Percentiles rank a stretch among this genome's conserved stretches.
phyloP scores from a whole-genome alignment of 2,113 vertebrate species.

The Zapornia atra region DNA sequence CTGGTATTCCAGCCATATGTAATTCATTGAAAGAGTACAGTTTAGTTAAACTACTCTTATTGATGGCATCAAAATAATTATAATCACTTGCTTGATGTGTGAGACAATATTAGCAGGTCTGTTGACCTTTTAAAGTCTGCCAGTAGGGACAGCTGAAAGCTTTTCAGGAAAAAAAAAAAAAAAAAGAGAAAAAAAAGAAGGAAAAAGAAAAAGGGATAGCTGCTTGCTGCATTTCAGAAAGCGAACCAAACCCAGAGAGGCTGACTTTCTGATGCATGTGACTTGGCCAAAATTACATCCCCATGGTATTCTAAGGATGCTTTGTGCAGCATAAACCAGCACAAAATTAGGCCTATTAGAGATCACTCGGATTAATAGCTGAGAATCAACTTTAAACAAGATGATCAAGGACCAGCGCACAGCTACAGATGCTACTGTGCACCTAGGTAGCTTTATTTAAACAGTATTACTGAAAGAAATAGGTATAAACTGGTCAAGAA shows the following conservation, averaged over 20 bases:
- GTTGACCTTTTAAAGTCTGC: not conserved
- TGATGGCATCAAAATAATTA: not conserved
- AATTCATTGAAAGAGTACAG: not conserved
- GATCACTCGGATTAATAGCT: not conserved
- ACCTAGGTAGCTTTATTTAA: not conserved
- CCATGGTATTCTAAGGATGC: not conserved
- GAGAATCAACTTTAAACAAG: not conserved
- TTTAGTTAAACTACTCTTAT: not conserved
- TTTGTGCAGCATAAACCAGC: not conserved
- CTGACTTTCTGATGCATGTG: not conserved
- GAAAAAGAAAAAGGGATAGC: not conserved
- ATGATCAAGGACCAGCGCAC: not conserved
- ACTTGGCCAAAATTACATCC: not conserved
- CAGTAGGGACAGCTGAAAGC: not conserved
- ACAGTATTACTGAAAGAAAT: not conserved
- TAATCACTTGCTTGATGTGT: not conserved
- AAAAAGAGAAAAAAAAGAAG: not conserved
- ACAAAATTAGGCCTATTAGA: not conserved
- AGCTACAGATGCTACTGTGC: not conserved
- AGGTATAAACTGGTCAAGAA: not conserved
- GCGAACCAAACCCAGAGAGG: not conserved
- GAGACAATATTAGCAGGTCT: not conserved
- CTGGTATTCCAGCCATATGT: not conserved
- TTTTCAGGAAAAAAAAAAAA: not conserved
- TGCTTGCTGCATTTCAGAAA: not conserved